Percentiles rank a stretch among this genome's conserved stretches.
Evolutionary conservation across 1,140 invertebrate genomes (phyloP).

Genomic region (Halictus rubicundus): DNA sequence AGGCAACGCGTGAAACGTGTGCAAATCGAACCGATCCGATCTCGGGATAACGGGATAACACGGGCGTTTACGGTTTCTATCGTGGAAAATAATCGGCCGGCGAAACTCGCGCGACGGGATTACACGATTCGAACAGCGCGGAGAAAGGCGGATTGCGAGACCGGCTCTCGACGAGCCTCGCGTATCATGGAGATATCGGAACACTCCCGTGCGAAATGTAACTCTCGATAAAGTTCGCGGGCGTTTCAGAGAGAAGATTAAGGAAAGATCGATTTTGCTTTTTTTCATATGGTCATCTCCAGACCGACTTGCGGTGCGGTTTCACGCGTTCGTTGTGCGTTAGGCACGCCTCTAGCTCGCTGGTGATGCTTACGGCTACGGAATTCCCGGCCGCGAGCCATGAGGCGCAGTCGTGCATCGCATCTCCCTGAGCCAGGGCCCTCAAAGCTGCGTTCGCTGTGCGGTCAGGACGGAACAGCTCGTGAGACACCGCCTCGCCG

Average conservation of each 20-base stretch:
- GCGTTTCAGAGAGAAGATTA: no score
- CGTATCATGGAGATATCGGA: not conserved
- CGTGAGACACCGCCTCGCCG: slow-evolving; percentile 83
- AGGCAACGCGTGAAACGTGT: no score
- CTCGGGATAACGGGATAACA: not conserved
- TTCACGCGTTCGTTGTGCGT: not conserved
- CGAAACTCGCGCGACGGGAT: slow-evolving; percentile 34
- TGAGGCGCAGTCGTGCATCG: slow-evolving; percentile 89
- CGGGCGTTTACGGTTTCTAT: no score
- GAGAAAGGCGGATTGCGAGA: slow-evolving; percentile 41
- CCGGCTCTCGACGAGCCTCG: slow-evolving; percentile 6
- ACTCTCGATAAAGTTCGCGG: no score
- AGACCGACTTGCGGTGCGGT: no score
- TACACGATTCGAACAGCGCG: not conserved
- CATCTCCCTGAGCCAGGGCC: slow-evolving; percentile 89
- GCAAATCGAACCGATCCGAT: not conserved
- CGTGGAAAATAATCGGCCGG: slow-evolving; percentile 1
- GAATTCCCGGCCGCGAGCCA: slow-evolving; percentile 89
- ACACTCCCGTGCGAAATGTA: no score
- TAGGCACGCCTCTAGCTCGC: not conserved
- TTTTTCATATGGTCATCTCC: not conserved
- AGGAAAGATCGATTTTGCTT: no score
- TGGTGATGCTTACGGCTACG: slow-evolving; percentile 87
- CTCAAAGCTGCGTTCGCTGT: slow-evolving; percentile 89
- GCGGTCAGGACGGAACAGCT: slow-evolving; percentile 93